phyloP scores from a whole-genome alignment of 2,113 vertebrate species.

The Atlantisia rogersi region DNA sequence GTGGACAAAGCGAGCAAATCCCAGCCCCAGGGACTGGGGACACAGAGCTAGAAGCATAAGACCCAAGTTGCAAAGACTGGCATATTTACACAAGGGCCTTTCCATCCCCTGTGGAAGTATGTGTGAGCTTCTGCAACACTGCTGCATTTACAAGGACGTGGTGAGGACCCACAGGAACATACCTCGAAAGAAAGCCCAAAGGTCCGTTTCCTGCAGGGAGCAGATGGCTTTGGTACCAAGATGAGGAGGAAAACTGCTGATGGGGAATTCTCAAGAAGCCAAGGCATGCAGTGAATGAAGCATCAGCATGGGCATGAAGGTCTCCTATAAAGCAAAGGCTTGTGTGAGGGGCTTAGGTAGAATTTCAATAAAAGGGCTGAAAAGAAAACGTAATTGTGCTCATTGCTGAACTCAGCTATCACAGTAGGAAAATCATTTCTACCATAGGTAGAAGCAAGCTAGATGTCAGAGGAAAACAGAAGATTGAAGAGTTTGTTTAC shows the following conservation, averaged over 20 bases:
- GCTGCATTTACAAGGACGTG: fast-evolving
- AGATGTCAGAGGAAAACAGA: background rate
- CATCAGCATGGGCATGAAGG: fast-evolving
- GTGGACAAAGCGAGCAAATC: fast-evolving
- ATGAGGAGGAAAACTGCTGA: fast-evolving
- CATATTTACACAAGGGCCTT: background rate
- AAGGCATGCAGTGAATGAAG: background rate
- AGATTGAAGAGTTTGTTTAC: background rate
- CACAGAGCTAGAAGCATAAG: background rate
- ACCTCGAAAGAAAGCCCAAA: background rate
- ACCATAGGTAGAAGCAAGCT: background rate
- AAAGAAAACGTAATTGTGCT: background rate
- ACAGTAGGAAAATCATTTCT: background rate
- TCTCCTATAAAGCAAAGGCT: background rate
- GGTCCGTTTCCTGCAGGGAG: background rate
- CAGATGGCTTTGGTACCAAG: background rate
- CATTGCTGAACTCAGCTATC: background rate
- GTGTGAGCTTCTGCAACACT: fast-evolving
- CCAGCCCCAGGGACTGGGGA: background rate
- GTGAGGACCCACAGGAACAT: background rate
- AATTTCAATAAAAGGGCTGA: background rate
- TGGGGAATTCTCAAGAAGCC: background rate
- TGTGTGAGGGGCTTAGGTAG: background rate
- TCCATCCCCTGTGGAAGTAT: background rate
- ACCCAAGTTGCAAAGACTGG: background rate